phyloP scores from a whole-genome alignment of 2,888 invertebrate genomes.

The Cyrtodaria siliqua region DNA sequence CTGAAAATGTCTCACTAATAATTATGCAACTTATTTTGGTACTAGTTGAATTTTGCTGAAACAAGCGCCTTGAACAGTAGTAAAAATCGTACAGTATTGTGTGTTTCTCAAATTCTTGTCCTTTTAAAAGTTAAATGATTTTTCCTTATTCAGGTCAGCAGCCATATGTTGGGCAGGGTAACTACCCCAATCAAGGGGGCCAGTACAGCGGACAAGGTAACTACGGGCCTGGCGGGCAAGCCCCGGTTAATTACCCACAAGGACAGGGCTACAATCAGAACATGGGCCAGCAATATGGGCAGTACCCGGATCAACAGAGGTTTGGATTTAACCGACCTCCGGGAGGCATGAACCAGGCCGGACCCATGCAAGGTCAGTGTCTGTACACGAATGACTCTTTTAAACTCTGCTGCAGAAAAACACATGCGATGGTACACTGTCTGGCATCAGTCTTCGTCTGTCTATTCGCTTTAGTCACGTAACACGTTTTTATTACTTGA shows the following conservation, averaged over 20 bases:
- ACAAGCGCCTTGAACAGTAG: no score
- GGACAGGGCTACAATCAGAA: conserved; percentile 71
- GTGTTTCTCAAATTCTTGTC: no score
- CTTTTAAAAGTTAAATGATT: not conserved
- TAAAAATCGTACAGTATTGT: no score
- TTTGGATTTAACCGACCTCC: conserved; percentile 27
- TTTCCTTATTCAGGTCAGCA: conserved; percentile 59
- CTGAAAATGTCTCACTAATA: no score
- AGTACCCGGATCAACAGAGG: conserved; percentile 68
- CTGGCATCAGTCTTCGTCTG: no score
- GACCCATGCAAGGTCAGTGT: conserved; percentile 60
- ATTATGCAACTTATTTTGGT: no score
- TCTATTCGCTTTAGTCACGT: no score
- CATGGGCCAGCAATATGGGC: conserved; percentile 69
- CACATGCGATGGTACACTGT: no score
- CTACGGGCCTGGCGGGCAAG: conserved; percentile 67
- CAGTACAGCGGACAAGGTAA: conserved; percentile 71
- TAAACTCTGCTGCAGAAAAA: no score
- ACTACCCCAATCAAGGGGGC: conserved; percentile 64
- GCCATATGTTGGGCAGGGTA: conserved; percentile 55
- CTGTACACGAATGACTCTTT: no score
- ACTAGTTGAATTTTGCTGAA: no score
- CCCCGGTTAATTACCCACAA: conserved; percentile 64
- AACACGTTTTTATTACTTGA: no score
- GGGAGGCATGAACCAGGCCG: conserved; percentile 43